Evolutionary conservation across 2,888 invertebrate genomes (phyloP), one percentile per base, ranked within the genome.

Genomic region (Platypus cylindrus): DNA sequence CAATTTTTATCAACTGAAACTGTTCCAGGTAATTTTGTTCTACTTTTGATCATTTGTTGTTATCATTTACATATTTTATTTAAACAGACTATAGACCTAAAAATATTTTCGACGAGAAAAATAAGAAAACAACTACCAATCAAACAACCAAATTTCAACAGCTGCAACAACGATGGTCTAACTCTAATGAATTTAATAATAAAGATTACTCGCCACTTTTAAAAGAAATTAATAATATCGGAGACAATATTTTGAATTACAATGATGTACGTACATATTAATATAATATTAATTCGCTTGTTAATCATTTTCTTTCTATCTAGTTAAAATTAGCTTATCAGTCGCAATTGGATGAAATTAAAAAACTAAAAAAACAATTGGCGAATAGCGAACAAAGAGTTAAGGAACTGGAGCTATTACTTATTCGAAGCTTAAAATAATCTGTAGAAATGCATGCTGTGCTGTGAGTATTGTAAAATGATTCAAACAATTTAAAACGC

Each of bases 1-100:
- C 83, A 82, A 3, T 87, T 87, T 63, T 67, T 89, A 2, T 77
- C 84, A 23, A 75, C 79, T n/a, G 83, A 84, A 64, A 86, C 86
- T 18, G 75, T 79, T 48, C 82, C 86, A 33, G 41, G 41, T 41
- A 11, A 24, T 5, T 9, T 24, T 5, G 4, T 12, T 24, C 12
- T 20, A 20, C 20, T 11, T 24, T n/a, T n/a, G n/a, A n/a, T n/a
- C n/a, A 12, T 24, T 24, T 24, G 24, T 3, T 24, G n/a, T 8
- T 20, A 5, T 27, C 14, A 27, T 27, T 27, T 12, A 27, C n/a
- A 16, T 15, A 29, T 7, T 7, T 9, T 3, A 9, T n/a, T 30
- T 17, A 3, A 15, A 9, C 11, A 26, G 87, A 89, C 66, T 89
- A 89, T 63, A 70, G 87, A 45, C 76, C 83, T 14, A 71, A 81